A percentile compares a stretch with the other conserved stretches of the same genome.
Evolutionary conservation across 2,113 vertebrate species (phyloP).

Genomic region (Panthera tigris): DNA sequence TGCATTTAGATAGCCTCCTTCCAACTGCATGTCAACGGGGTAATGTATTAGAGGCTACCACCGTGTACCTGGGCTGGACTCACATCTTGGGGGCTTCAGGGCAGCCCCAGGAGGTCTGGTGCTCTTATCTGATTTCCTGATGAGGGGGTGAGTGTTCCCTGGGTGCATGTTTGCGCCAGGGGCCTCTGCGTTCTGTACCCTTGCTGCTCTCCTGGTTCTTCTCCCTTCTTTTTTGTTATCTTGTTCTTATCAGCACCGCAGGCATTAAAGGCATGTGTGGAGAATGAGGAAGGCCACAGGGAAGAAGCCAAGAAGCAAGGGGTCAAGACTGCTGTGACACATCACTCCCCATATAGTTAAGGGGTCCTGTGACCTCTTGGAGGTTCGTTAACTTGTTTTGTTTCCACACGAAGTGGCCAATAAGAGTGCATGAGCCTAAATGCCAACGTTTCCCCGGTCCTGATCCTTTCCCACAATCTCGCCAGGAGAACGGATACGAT

Average conservation of each 20-base stretch:
- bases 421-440: neutral
- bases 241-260: neutral
- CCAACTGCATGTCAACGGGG: neutral
- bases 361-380: neutral
- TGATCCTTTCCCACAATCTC: neutral
- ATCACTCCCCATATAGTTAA: neutral
- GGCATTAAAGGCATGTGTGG: neutral
- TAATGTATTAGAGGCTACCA: neutral
- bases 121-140: neutral
- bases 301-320: neutral
- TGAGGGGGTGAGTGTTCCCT: neutral
- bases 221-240: neutral
- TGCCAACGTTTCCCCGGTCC: neutral
- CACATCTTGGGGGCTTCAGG: accelerated
- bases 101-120: neutral
- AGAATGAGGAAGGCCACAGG: neutral
- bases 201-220: neutral
- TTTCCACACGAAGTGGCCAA: neutral
- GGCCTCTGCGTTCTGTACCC: neutral
- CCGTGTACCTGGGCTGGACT: too few species aligned
- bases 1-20: neutral
- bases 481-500: neutral
- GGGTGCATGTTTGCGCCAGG: neutral
- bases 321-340: neutral
- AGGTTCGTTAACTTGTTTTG: neutral